Percentiles rank a stretch among this genome's conserved stretches.
Evolutionary conservation across 2,888 invertebrate species (phyloP).

Genomic region (Catonia carolina): DNA sequence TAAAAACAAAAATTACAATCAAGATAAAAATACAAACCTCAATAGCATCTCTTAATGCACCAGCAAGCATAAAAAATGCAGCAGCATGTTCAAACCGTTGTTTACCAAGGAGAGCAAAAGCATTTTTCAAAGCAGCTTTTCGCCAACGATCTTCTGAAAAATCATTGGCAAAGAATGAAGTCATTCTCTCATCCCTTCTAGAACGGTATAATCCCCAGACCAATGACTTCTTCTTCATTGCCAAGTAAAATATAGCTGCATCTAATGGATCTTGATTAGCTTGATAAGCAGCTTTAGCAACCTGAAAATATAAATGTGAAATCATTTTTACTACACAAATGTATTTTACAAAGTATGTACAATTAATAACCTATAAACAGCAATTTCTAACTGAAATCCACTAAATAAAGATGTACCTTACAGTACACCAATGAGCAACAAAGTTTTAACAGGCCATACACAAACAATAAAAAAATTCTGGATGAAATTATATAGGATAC

Average conservation of each 20-base stretch:
- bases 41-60: constrained; percentile 88
- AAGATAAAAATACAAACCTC: constrained; percentile 55
- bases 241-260: constrained; percentile 93
- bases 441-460: no score
- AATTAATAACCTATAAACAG: neutral
- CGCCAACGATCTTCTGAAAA: constrained; percentile 92
- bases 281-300: constrained; percentile 92
- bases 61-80: constrained; percentile 94
- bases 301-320: constrained; percentile 38
- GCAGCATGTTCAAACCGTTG: constrained; percentile 90
- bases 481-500: no score
- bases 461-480: no score
- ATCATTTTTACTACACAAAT: neutral
- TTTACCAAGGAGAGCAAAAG: constrained; percentile 83
- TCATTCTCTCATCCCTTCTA: constrained; percentile 85
- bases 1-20: no score
- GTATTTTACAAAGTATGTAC: neutral
- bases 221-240: constrained; percentile 95
- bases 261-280: constrained; percentile 91
- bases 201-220: constrained; percentile 93
- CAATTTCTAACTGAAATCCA: no score
- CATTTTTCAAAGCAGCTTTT: constrained; percentile 96
- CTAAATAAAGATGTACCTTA: no score
- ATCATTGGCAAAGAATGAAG: constrained; percentile 89
- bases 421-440: no score